Percentiles rank a stretch among this genome's conserved stretches.
Evolutionary conservation across 2,113 vertebrate genomes (phyloP).

Genomic region (Corythaixoides concolor): DNA sequence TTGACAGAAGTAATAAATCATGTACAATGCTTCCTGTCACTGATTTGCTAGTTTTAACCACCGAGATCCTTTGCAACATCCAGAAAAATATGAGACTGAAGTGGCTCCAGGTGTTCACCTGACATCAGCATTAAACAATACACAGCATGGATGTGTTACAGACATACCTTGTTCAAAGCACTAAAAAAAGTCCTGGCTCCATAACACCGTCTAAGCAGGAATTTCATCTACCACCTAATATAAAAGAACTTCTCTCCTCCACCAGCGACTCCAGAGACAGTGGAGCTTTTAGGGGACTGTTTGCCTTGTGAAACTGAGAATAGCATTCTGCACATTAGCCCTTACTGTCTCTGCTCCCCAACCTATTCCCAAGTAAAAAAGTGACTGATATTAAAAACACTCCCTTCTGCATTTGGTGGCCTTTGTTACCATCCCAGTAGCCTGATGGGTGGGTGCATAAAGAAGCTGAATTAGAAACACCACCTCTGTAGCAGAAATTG

Average conservation of each 20-base stretch:
- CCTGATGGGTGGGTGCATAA: no score
- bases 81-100: not conserved
- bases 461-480: not conserved
- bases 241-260: not conserved
- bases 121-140: not conserved
- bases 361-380: not conserved
- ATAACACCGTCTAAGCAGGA: not conserved
- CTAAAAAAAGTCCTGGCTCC: not conserved
- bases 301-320: not conserved
- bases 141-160: no score
- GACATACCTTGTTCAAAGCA: not conserved
- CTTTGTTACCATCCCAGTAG: not conserved
- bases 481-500: not conserved
- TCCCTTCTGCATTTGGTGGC: not conserved
- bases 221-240: not conserved
- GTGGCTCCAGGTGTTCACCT: not conserved
- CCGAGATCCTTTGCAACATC: not conserved
- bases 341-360: not conserved
- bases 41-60: not conserved
- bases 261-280: not conserved
- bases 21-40: rapidly evolving
- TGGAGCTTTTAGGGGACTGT: rapidly evolving
- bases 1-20: not conserved
- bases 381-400: rapidly evolving
- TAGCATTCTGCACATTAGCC: not conserved